Conservation (phyloP, 1,140 invertebrate genomes). For the Phymastichus coffea region DNA sequence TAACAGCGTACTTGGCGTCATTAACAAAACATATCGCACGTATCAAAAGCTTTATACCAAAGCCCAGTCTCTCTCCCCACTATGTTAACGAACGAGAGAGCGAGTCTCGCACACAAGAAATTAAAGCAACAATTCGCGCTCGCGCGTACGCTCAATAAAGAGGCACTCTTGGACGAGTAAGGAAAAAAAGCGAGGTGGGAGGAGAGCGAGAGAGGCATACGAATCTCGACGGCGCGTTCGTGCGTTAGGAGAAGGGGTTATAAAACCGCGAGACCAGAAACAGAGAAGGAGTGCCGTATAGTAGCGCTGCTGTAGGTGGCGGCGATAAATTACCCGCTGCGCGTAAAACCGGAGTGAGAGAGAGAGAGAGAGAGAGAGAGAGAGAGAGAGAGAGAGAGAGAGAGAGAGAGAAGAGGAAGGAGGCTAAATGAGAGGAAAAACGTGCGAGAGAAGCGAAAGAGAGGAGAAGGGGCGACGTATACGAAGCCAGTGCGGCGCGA, state of each 20-base stretch:
- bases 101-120: too few relatives aligned
- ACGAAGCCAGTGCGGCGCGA: neutral
- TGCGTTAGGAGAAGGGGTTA: slow-evolving; percentile 22
- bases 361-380: slow-evolving; percentile 1
- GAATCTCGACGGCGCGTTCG: slow-evolving; percentile 8
- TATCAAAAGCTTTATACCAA: too few relatives aligned
- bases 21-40: too few relatives aligned
- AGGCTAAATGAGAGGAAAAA: slow-evolving; percentile 8
- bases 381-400: neutral
- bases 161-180: too few relatives aligned
- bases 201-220: neutral
- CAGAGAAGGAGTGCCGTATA: slow-evolving; percentile 2
- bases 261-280: slow-evolving; percentile 8
- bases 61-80: too few relatives aligned
- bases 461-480: neutral
- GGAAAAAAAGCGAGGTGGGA: too few relatives aligned
- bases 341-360: slow-evolving; percentile 13
- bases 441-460: neutral
- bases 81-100: too few relatives aligned
- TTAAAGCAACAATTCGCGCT: too few relatives aligned
- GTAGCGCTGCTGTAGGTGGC: slow-evolving; percentile 13
- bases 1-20: too few relatives aligned
- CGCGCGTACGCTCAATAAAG: too few relatives aligned
- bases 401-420: slow-evolving; percentile 2
- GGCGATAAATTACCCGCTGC: slow-evolving; percentile 38